Percentiles rank a stretch among this genome's conserved stretches.
phyloP scores from a whole-genome alignment of 2,888 invertebrate genomes.

The Trissolcus japonicus region DNA sequence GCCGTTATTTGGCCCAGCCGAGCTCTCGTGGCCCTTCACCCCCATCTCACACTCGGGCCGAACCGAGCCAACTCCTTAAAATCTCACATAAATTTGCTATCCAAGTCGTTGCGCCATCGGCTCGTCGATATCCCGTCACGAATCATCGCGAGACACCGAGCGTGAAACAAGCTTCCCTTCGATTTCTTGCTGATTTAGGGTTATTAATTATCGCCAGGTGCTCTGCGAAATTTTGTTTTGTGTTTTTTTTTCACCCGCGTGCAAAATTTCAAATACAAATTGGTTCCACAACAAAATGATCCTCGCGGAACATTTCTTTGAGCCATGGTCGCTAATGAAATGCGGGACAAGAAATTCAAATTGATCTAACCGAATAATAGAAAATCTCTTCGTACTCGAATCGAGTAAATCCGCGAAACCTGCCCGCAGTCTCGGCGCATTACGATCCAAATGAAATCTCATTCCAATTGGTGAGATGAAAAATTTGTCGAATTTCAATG shows the following conservation, averaged over 20 bases:
- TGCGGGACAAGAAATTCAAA: too few relatives aligned
- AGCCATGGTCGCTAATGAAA: too few relatives aligned
- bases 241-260: too few relatives aligned
- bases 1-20: constrained; percentile 35
- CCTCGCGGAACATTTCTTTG: too few relatives aligned
- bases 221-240: too few relatives aligned
- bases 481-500: constrained; percentile 12
- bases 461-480: constrained; percentile 10
- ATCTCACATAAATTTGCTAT: constrained; percentile 59
- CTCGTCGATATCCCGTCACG: too few relatives aligned
- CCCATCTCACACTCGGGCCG: constrained; percentile 28
- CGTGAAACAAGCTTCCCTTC: background rate
- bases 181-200: constrained; percentile 1
- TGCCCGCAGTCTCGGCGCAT: constrained; percentile 12
- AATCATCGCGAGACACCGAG: too few relatives aligned
- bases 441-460: constrained; percentile 24
- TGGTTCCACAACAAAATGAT: too few relatives aligned
- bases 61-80: constrained; percentile 37
- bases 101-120: constrained; percentile 8
- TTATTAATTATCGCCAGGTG: constrained; percentile 8
- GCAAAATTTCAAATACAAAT: too few relatives aligned
- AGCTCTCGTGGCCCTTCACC: constrained; percentile 3
- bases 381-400: too few relatives aligned
- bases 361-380: too few relatives aligned
- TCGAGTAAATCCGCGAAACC: constrained; percentile 14